phyloP scores from a whole-genome alignment of 2,888 invertebrate species.

The Piscicola geometra region DNA sequence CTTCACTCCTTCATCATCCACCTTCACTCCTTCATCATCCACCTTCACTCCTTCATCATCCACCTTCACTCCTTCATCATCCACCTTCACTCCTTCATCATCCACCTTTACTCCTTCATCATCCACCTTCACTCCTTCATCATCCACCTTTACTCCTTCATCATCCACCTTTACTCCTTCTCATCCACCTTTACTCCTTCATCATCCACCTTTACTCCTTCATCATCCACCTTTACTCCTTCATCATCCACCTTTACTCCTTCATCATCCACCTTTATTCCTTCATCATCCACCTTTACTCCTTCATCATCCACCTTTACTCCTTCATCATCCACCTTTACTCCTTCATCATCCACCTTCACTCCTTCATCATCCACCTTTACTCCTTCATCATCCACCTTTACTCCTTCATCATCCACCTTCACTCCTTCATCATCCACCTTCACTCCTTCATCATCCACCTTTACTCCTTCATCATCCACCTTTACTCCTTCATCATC shows the following conservation, averaged over 20 bases:
- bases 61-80: not conserved
- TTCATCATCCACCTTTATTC: not conserved
- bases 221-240: not conserved
- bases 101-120: not conserved
- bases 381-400: not conserved
- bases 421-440: slow-evolving; percentile 5
- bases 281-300: not conserved
- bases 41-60: not conserved
- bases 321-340: not conserved
- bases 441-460: not conserved
- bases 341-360: not conserved
- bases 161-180: not conserved
- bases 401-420: not conserved
- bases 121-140: not conserved
- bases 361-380: not conserved
- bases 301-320: not conserved
- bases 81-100: not conserved
- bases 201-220: not conserved
- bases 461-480: not conserved
- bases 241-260: not conserved
- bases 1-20: not conserved
- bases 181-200: not conserved
- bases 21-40: not conserved
- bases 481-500: not conserved
- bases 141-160: not conserved